A percentile compares a stretch with the other conserved stretches of the same genome.
These are phyloP conservation scores for Semotilus atromaculatus DNA, from an alignment of 2,797 vertebrate genomes.

Conservation along the genomic window DNA sequence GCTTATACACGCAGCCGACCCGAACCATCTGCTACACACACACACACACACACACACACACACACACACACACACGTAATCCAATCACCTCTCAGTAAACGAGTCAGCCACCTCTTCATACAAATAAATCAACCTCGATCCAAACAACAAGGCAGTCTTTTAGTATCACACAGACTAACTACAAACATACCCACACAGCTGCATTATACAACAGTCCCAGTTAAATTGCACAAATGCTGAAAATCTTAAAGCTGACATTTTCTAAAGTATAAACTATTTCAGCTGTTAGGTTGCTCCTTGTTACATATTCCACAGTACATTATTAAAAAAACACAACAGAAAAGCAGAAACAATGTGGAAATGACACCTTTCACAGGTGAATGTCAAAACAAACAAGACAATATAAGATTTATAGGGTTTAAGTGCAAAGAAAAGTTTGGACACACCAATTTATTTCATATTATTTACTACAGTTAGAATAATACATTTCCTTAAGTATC, in stretches of 20 bases:
- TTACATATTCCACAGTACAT: background rate
- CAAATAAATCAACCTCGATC: background rate
- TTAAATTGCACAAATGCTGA: background rate
- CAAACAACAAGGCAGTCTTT: background rate
- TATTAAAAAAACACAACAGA: background rate
- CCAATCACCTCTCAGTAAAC: background rate
- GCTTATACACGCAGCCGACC: conserved; percentile 63
- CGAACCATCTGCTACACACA: background rate
- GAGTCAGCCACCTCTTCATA: background rate
- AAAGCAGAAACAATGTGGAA: no score
- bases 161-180: background rate
- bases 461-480: background rate
- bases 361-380: background rate
- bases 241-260: background rate
- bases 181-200: background rate
- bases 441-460: no score
- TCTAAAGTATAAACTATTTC: background rate
- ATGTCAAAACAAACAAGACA: background rate
- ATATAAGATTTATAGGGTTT: background rate
- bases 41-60: background rate
- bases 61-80: background rate
- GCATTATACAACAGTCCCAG: background rate
- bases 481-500: background rate
- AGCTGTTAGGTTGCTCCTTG: background rate
- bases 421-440: background rate